Conservation (phyloP, 2,888 invertebrate species). For the Galeopsomyia nigrocyanea region DNA sequence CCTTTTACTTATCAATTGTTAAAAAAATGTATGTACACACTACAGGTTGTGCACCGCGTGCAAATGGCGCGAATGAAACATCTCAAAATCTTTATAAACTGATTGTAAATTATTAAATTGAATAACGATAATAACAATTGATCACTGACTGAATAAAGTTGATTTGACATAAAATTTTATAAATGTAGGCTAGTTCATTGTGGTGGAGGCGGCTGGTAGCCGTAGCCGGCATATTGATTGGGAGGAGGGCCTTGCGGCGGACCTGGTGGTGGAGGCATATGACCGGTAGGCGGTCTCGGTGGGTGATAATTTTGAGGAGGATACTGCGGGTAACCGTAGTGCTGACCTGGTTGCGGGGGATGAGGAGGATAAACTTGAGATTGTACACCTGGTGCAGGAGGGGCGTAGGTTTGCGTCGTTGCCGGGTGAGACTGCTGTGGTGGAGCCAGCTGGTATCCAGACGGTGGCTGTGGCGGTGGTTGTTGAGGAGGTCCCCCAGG, state of each 20-base stretch:
- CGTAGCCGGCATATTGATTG: conserved; percentile 82
- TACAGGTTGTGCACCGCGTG: no score
- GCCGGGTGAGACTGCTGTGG: conserved; percentile 72
- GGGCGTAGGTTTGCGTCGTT: conserved; percentile 67
- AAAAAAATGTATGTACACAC: no score
- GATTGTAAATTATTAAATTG: no score
- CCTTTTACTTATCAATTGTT: no score
- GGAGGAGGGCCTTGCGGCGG: conserved; percentile 83
- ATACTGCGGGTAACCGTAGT: conserved; percentile 73
- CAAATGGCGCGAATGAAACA: no score
- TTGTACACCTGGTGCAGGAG: conserved; percentile 69
- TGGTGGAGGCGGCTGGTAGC: conserved; percentile 84
- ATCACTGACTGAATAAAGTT: conserved; percentile 10
- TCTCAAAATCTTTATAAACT: no score
- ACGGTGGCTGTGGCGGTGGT: conserved; percentile 67
- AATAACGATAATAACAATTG: no score
- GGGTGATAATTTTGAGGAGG: conserved; percentile 73
- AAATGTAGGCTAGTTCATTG: conserved; percentile 69
- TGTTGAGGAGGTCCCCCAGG: conserved; percentile 63
- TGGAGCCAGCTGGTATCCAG: conserved; percentile 68
- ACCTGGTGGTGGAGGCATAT: conserved; percentile 74
- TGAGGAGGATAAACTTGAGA: conserved; percentile 73
- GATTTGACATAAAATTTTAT: conserved; percentile 18
- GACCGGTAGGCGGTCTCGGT: conserved; percentile 74
- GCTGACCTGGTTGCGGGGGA: conserved; percentile 69